Conservation (phyloP, 2,113 vertebrate species). For the Chiloscyllium plagiosum region DNA sequence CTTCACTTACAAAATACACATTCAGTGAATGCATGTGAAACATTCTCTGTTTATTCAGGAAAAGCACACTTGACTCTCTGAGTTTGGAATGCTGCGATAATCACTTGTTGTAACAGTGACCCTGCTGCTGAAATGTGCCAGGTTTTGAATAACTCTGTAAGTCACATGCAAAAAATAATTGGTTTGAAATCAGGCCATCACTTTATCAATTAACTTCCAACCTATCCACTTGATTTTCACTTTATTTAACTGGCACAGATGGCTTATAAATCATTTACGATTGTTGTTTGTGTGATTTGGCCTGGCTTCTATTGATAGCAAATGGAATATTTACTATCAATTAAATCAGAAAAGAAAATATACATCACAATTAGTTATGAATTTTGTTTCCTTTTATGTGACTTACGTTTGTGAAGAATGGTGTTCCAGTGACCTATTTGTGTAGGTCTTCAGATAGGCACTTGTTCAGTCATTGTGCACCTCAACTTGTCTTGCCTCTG, state of each 20-base stretch:
- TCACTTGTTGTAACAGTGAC: background rate
- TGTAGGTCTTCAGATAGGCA: background rate
- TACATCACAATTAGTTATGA: background rate
- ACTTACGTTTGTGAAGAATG: background rate
- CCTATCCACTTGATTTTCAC: background rate
- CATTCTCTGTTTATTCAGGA: background rate
- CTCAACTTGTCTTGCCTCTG: background rate
- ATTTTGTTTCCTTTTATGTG: background rate
- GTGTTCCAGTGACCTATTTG: background rate
- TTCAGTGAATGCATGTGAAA: background rate
- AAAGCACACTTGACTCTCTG: background rate
- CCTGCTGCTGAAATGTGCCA: background rate
- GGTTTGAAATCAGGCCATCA: no score
- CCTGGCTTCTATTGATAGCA: background rate
- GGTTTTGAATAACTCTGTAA: background rate
- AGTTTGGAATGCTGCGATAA: background rate
- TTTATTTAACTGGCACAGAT: background rate
- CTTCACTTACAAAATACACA: background rate
- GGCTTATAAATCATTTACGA: background rate
- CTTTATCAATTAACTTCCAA: background rate
- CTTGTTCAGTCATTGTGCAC: background rate
- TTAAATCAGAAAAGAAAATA: background rate
- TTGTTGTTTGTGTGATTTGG: background rate
- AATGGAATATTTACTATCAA: background rate
- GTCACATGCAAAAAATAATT: background rate